Evolutionary conservation across 2,888 invertebrate species (phyloP), one percentile per base, ranked within the genome.

Genomic region (Noctua janthina): DNA sequence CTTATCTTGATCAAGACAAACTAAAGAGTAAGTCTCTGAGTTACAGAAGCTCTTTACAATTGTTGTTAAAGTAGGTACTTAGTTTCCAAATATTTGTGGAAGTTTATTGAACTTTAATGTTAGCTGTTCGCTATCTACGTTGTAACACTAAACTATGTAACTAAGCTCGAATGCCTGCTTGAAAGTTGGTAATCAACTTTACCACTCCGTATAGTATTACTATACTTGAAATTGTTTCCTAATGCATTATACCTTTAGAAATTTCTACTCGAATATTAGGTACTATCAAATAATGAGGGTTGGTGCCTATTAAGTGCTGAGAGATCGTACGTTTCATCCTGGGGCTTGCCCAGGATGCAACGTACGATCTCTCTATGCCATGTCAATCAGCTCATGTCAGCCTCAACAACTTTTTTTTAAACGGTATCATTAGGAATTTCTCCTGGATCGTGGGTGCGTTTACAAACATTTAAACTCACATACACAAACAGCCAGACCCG

Each of bases 1-100:
- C 67, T 85, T 80, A 87, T 85, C 87, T 69, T 68, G 49, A 79
- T 79, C 80, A 68, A 84, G 75, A 84, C 74, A 54, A 69, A 76
- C 56, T 83, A 59, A 82, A n/a, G 20, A 82, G 68, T 64, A 74
- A 29, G 69, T 74, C 64, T 74, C 39, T 13, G 39, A 81, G 62
- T 81, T 51, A 39, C 20, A 59, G 29, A 68, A 73, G 13, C 43
- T 56, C 43, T 73, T 56, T 56, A 51, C 23, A 51, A 15, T 72
- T 56, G n/a, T 11, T 56, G 43, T 73, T 73, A n/a, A 73, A 82
- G n/a, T n/a, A 43, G 15, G 15, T 29, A 43, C 56, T 64, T 46
- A 43, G 59, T 62, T 43, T 69, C 11, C 35, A 66, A 84, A 66
- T 77, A 43, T 56, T 77, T 79, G 43, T 7, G 54, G 20, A 82